phyloP scores from a whole-genome alignment of 2,888 invertebrate species.

The Lepidocyrtoides sp. region DNA sequence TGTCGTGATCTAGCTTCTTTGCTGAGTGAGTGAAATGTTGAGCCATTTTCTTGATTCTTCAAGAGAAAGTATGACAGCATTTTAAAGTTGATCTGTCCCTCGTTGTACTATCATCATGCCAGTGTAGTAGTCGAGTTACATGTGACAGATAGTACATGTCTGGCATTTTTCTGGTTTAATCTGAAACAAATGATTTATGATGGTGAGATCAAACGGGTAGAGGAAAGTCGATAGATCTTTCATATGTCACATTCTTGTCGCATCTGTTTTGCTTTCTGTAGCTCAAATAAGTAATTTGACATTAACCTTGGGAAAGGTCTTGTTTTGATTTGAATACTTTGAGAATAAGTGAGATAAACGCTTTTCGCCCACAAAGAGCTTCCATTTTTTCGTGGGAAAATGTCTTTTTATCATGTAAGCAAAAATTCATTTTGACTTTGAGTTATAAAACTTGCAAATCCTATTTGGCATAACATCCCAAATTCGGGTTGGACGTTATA shows the following conservation, averaged over 20 bases:
- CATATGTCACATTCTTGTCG: not conserved
- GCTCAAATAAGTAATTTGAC: not conserved
- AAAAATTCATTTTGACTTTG: no score
- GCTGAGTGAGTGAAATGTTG: conserved; percentile 13
- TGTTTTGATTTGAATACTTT: not conserved
- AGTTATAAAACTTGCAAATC: no score
- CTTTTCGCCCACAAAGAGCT: no score
- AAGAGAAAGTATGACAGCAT: not conserved
- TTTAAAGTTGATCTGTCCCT: conserved; percentile 15
- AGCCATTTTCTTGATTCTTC: conserved; percentile 19
- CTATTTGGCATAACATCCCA: no score
- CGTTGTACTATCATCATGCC: not conserved
- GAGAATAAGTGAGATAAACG: no score
- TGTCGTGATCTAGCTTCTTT: not conserved
- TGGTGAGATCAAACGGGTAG: not conserved
- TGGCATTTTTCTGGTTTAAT: conserved; percentile 17
- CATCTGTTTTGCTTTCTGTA: not conserved
- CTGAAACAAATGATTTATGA: conserved; percentile 17
- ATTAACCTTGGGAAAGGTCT: conserved; percentile 5
- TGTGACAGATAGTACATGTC: not conserved
- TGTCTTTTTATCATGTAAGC: no score
- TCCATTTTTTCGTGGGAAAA: no score
- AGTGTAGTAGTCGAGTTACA: not conserved
- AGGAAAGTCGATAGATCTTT: not conserved
- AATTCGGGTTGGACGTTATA: no score